Evolutionary conservation across 2,797 vertebrate genomes (phyloP), one percentile per base, ranked within the genome.

Genomic region (Florisuga fusca): DNA sequence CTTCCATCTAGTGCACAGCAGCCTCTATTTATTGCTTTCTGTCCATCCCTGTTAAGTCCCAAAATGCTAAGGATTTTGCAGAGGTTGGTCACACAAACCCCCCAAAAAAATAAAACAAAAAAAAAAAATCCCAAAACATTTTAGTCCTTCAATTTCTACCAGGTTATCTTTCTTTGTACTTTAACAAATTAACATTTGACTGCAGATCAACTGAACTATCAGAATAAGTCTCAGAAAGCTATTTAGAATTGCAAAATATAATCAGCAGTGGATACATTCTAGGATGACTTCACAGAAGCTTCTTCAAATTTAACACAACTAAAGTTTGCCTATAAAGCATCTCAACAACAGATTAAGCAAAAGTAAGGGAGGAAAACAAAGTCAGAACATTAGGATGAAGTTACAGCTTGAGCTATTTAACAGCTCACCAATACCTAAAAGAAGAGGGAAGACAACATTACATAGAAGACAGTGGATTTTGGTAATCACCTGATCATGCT

Each of bases 191-290:
- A 87, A 51, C 26, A 20, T 54, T 33, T 73, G 11, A 90, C 50
- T 41, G 13, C 61, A 76, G 38, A 75, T 31, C 58, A 22, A 50
- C 57, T 22, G 33, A 92, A 61, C 20, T 66, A 22, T 34, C 57
- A 86, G 38, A 22, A 87, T 16, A 58, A 51, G 33, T 48, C 82
- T 50, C 34, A 91, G 34, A 94, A 91, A 80, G 18, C 11, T 23
- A 53, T 36, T 68, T 38, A 87, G 20, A 38, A 72, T 9, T 31
- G 7, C 31, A 87, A 77, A 29, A 67, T 15, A 61, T 10, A 81
- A 78, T 46, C 13, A 87, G 15, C 45, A 75, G 27, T 3, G 10
- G 21, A 51, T 54, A 45, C 2, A 2, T 33, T 71, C n/a, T 58
- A 69, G 45, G 55, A 22, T 0, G 6, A 91, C 20, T 87, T 46